These are phyloP conservation scores for Hylaea fasciaria DNA, from an alignment of 2,888 invertebrate species.

Conservation along the genomic window DNA sequence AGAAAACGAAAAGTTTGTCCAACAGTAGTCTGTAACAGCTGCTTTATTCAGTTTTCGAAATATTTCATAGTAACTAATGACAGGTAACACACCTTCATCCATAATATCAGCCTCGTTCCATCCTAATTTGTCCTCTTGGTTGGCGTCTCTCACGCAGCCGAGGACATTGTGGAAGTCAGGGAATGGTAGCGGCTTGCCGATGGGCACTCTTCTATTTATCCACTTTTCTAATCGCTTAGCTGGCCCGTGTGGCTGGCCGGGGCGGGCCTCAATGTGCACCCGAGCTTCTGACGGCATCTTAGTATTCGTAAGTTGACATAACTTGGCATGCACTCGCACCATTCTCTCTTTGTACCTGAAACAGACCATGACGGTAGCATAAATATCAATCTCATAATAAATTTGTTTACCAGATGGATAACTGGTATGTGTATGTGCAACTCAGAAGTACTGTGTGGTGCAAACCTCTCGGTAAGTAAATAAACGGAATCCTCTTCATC, in stretches of 20 bases:
- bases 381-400: too few relatives aligned
- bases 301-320: conserved; percentile 86
- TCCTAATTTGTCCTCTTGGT: conserved; percentile 69
- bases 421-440: too few relatives aligned
- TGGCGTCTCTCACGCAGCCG: conserved; percentile 72
- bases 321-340: conserved; percentile 82
- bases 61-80: too few relatives aligned
- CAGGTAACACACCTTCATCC: conserved; percentile 69
- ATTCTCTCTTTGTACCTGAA: conserved; percentile 78
- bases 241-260: conserved; percentile 70
- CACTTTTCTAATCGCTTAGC: conserved; percentile 72
- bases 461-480: conserved; percentile 87
- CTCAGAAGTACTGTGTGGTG: neutral
- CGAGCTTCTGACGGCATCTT: conserved; percentile 78
- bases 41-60: too few relatives aligned
- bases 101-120: conserved; percentile 75
- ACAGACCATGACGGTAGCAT: neutral
- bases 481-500: conserved; percentile 90
- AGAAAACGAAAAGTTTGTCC: too few relatives aligned
- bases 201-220: conserved; percentile 75
- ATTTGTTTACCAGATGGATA: too few relatives aligned
- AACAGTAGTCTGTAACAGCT: too few relatives aligned
- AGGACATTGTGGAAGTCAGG: conserved; percentile 85
- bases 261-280: conserved; percentile 66
- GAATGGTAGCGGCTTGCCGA: conserved; percentile 72